Percentiles rank a stretch among this genome's conserved stretches.
phyloP scores from a whole-genome alignment of 1,140 invertebrate species.

The Diabrotica undecimpunctata region DNA sequence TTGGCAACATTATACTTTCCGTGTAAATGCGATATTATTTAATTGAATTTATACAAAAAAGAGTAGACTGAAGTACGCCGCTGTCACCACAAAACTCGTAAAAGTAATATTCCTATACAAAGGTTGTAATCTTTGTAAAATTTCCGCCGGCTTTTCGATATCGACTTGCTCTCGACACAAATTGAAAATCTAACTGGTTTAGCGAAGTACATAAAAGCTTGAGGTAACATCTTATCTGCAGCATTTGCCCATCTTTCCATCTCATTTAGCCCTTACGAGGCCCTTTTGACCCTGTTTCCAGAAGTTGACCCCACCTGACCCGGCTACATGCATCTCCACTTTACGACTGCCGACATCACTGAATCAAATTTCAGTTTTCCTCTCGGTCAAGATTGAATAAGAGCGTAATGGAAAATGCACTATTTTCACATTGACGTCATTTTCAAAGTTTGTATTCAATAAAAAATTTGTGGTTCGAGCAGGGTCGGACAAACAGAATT shows the following conservation, averaged over 20 bases:
- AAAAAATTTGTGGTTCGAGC: too few relatives aligned
- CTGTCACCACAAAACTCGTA: too few relatives aligned
- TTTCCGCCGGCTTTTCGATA: conserved; percentile 24
- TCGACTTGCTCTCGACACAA: conserved; percentile 34
- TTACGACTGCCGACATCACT: background rate
- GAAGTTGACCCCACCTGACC: conserved; percentile 20
- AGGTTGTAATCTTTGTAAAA: conserved; percentile 21
- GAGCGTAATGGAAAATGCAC: too few relatives aligned
- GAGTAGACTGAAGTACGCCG: too few relatives aligned
- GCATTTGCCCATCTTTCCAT: conserved; percentile 32
- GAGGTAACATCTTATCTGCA: conserved; percentile 34
- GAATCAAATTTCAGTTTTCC: background rate
- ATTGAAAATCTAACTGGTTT: conserved; percentile 37
- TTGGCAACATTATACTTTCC: too few relatives aligned
- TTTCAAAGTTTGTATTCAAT: too few relatives aligned
- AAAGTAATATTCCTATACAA: too few relatives aligned
- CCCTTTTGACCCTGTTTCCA: conserved; percentile 24
- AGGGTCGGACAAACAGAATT: background rate
- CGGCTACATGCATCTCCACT: conserved; percentile 21
- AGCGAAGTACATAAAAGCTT: conserved; percentile 33
- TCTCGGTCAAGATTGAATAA: background rate
- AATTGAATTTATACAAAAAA: too few relatives aligned
- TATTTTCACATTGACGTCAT: too few relatives aligned
- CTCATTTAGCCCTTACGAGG: conserved; percentile 25
- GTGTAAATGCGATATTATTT: too few relatives aligned